These are phyloP conservation scores for Urocitellus parryii DNA, from an alignment of 2,113 vertebrate species.

Conservation along the genomic window DNA sequence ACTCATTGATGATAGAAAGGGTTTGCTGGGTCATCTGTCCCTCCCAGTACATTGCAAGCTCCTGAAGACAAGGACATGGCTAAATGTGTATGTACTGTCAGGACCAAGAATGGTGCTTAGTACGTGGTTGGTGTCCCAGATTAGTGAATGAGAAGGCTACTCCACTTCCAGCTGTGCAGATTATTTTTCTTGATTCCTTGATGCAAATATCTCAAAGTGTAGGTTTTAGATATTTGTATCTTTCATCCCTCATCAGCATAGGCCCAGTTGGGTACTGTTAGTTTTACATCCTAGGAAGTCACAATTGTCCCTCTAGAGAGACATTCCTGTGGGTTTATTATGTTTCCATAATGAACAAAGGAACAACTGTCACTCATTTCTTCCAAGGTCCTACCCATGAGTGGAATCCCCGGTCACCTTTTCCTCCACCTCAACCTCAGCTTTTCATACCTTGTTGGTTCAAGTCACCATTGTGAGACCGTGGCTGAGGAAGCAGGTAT, in stretches of 20 bases:
- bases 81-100: background rate
- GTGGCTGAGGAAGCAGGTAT: background rate
- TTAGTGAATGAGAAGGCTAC: background rate
- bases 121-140: background rate
- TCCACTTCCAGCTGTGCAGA: background rate
- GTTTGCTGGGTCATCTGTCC: background rate
- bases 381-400: background rate
- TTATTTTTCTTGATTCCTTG: background rate
- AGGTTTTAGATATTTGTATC: background rate
- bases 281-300: slow-evolving; percentile 20
- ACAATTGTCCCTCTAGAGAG: background rate
- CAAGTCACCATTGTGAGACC: background rate
- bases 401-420: background rate
- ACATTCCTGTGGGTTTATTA: background rate
- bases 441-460: background rate
- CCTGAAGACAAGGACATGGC: background rate
- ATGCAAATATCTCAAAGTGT: background rate
- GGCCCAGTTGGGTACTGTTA: background rate
- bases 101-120: background rate
- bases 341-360: slow-evolving; percentile 45
- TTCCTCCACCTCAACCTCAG: background rate
- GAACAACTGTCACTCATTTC: background rate
- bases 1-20: background rate
- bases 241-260: background rate
- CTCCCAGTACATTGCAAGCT: background rate